Conservation (phyloP, 2,113 vertebrate species). For the Atherinomorus stipes region DNA sequence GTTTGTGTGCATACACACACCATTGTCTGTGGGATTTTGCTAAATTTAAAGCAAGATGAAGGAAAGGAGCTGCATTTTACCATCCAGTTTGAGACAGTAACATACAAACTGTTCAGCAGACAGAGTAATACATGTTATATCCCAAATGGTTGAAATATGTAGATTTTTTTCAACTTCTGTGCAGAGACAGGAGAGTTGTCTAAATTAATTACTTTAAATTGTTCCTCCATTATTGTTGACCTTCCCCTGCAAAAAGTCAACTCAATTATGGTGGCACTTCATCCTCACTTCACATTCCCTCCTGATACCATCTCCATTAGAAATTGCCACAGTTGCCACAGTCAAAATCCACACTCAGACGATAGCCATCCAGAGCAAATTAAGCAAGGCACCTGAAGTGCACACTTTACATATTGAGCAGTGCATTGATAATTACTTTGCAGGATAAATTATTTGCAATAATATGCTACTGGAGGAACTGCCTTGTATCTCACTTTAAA, state of each 20-base stretch:
- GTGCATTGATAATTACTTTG: conserved; percentile 80
- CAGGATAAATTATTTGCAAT: conserved; percentile 83
- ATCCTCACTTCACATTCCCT: conserved; percentile 75
- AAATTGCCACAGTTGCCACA: conserved; percentile 57
- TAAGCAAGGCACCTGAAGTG: conserved; percentile 81
- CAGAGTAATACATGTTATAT: conserved; percentile 67
- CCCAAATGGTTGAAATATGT: conserved; percentile 61
- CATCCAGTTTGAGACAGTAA: not conserved
- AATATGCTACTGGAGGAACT: conserved; percentile 73
- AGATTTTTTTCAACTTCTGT: conserved; percentile 55
- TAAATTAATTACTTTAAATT: conserved; percentile 82
- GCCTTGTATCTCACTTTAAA: conserved; percentile 75
- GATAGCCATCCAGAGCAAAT: conserved; percentile 76
- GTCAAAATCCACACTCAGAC: conserved; percentile 71
- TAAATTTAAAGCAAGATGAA: conserved; percentile 20
- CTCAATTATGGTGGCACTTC: conserved; percentile 77
- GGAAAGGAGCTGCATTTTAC: not conserved
- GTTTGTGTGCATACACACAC: conserved; percentile 3
- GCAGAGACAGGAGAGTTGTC: conserved; percentile 65
- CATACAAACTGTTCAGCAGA: conserved; percentile 37
- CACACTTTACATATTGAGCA: conserved; percentile 81
- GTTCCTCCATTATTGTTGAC: conserved; percentile 85
- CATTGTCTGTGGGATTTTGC: conserved; percentile 23
- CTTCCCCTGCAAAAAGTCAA: conserved; percentile 83
- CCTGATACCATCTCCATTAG: conserved; percentile 75